Evolutionary conservation across 2,888 invertebrate genomes (phyloP).

Genomic region (Erannis defoliaria): DNA sequence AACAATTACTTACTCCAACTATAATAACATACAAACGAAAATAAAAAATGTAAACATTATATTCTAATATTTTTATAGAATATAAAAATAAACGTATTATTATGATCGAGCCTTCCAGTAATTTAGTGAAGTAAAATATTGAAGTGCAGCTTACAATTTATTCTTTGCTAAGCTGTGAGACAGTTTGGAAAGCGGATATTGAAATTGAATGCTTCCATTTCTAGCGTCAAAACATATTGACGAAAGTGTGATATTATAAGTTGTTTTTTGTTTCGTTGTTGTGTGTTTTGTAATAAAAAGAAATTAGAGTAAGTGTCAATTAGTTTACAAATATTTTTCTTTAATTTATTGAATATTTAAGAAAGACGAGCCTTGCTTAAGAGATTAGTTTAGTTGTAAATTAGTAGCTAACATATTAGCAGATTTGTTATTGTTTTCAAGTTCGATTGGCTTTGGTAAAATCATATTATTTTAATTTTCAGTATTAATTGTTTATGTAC

Average conservation of each 20-base stretch:
- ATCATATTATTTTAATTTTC: constrained; percentile 12
- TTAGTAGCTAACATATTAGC: constrained; percentile 70
- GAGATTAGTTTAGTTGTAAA: constrained; percentile 80
- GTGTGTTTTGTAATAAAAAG: constrained; percentile 82
- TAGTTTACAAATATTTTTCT: constrained; percentile 69
- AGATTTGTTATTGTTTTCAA: constrained; percentile 61
- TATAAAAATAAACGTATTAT: constrained; percentile 74
- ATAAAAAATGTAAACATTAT: constrained; percentile 64
- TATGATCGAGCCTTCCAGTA: constrained; percentile 86
- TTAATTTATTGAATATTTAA: constrained; percentile 84
- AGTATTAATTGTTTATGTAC: constrained; percentile 33
- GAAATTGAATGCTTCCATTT: constrained; percentile 73
- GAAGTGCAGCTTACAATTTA: constrained; percentile 75
- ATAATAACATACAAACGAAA: constrained; percentile 74
- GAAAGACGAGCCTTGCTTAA: constrained; percentile 86
- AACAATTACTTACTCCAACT: constrained; percentile 79
- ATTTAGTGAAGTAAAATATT: constrained; percentile 78
- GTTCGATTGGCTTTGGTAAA: constrained; percentile 46
- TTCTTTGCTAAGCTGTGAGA: constrained; percentile 80
- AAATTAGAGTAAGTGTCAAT: constrained; percentile 74
- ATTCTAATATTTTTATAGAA: constrained; percentile 87
- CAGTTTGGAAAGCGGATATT: constrained; percentile 68
- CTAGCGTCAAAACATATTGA: constrained; percentile 74
- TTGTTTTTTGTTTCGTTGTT: constrained; percentile 85
- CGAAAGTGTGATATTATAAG: constrained; percentile 84